These are phyloP conservation scores for Catamblyrhynchus diadema DNA, from an alignment of 2,797 vertebrate species.

Conservation along the genomic window DNA sequence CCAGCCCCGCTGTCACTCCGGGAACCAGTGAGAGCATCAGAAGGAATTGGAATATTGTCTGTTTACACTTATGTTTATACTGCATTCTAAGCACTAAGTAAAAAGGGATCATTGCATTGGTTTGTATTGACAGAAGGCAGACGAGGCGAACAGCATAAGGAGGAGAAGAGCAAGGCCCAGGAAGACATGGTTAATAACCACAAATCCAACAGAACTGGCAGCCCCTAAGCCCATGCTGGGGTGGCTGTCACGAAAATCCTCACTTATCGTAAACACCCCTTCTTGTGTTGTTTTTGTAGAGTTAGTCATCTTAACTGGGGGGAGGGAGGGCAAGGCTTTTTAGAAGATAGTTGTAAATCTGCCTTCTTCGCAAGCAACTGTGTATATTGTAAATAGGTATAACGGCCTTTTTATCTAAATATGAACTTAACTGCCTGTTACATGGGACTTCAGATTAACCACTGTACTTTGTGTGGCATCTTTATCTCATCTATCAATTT, in stretches of 20 bases:
- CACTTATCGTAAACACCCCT: conserved; percentile 26
- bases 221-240: background rate
- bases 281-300: conserved; percentile 76
- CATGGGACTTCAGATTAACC: conserved; percentile 86
- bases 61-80: conserved; percentile 71
- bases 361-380: conserved; percentile 80
- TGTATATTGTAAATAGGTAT: conserved; percentile 95
- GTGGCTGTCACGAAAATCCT: conserved; percentile 30
- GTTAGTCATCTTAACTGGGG: conserved; percentile 68
- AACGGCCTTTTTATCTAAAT: conserved; percentile 92
- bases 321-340: conserved; percentile 75
- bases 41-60: conserved; percentile 43
- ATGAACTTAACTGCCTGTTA: conserved; percentile 85
- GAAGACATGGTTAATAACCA: background rate
- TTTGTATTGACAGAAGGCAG: background rate
- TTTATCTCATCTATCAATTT: conserved; percentile 69
- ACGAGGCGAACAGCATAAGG: background rate
- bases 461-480: conserved; percentile 75
- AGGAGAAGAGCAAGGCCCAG: conserved; percentile 18
- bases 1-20: background rate
- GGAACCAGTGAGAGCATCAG: background rate
- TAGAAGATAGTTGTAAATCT: conserved; percentile 83
- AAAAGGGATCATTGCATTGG: conserved; percentile 73
- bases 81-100: conserved; percentile 69
- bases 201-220: background rate